Conservation (phyloP, 2,797 vertebrate species). For the Scarus forsteni region DNA sequence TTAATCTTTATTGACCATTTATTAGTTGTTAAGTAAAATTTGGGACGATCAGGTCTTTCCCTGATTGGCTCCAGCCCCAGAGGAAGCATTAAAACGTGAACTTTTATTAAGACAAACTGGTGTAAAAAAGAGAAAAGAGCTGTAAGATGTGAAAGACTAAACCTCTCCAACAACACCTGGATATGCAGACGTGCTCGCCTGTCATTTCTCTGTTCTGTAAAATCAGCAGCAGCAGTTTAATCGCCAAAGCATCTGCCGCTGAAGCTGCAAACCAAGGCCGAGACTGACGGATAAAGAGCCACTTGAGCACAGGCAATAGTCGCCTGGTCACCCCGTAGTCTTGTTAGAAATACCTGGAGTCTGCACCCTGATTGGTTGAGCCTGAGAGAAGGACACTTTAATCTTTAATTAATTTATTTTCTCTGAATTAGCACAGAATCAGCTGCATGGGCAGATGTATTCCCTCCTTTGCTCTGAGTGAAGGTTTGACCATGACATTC, state of each 20-base stretch:
- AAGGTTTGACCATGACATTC: constrained; percentile 18
- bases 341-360: constrained; percentile 16
- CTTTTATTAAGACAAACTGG: not conserved
- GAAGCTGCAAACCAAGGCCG: constrained; percentile 34
- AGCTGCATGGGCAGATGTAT: not conserved
- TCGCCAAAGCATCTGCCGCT: constrained; percentile 54
- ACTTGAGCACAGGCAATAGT: constrained; percentile 44
- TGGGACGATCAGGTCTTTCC: too few relatives aligned
- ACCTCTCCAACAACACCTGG: constrained; percentile 8
- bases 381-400: constrained; percentile 2
- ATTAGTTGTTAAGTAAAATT: too few relatives aligned
- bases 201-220: constrained; percentile 52
- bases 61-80: too few relatives aligned
- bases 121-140: not conserved
- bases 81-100: not conserved
- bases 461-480: constrained; percentile 11
- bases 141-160: constrained; percentile 1
- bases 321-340: constrained; percentile 45
- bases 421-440: constrained; percentile 12
- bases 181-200: constrained; percentile 32
- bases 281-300: constrained; percentile 44
- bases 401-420: constrained; percentile 9
- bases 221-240: constrained; percentile 49
- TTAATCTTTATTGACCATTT: too few relatives aligned
- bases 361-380: constrained; percentile 22